These are phyloP conservation scores for Rynchops niger DNA, from an alignment of 2,113 vertebrate genomes.

Conservation along the genomic window DNA sequence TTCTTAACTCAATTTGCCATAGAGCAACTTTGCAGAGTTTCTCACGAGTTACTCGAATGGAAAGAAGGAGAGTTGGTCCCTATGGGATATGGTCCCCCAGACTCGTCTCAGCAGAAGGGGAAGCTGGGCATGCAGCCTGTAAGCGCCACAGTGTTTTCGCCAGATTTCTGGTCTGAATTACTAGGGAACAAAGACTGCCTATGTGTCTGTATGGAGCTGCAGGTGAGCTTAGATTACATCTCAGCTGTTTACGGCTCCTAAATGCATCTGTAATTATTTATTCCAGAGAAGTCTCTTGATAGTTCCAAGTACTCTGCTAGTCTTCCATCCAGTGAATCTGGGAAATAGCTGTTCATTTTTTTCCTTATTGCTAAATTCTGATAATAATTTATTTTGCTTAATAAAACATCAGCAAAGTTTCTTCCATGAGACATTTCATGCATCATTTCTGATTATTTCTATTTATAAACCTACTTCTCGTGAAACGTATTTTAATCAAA, in stretches of 20 bases:
- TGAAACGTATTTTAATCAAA: background rate
- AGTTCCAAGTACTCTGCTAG: background rate
- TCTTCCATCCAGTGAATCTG: background rate
- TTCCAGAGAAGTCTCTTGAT: background rate
- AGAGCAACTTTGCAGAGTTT: background rate
- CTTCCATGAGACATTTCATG: background rate
- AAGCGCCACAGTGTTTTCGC: background rate
- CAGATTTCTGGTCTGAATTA: background rate
- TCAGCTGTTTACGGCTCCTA: background rate
- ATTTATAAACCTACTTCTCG: background rate
- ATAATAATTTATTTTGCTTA: background rate
- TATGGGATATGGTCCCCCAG: background rate
- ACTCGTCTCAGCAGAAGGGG: accelerated
- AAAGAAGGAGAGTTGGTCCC: background rate
- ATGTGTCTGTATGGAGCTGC: background rate
- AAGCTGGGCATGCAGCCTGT: background rate
- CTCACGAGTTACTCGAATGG: background rate
- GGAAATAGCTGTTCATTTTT: background rate
- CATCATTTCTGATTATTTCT: background rate
- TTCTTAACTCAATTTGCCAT: background rate
- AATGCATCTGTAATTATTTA: background rate
- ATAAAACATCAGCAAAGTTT: background rate
- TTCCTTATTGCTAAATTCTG: background rate
- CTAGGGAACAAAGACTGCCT: background rate
- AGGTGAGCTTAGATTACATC: background rate